Evolutionary conservation across 2,797 vertebrate genomes (phyloP).

Genomic region (Taeniopygia guttata): DNA sequence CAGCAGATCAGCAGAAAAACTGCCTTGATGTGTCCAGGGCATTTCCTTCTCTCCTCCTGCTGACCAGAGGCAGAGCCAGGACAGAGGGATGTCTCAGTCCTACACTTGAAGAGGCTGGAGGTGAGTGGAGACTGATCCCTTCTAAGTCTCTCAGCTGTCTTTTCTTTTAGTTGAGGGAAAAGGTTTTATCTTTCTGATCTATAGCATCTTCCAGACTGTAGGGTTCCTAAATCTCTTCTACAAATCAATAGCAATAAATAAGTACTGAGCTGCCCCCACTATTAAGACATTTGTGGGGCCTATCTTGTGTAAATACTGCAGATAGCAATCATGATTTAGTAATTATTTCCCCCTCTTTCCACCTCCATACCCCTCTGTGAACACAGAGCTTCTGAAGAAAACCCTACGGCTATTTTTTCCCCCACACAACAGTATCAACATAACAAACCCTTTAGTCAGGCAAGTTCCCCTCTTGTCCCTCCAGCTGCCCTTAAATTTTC

Average conservation of each 20-base stretch:
- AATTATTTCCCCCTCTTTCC: constrained; percentile 7
- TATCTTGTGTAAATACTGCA: not conserved
- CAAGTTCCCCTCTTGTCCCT: not conserved
- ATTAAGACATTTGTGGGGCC: constrained; percentile 33
- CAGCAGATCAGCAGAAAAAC: not conserved
- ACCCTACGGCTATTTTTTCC: constrained; percentile 23
- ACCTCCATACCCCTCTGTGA: constrained; percentile 7
- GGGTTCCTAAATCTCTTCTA: not conserved
- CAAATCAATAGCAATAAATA: not conserved
- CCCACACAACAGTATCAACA: not conserved
- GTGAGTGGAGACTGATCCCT: not conserved
- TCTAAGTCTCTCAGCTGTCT: not conserved
- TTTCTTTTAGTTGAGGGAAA: not conserved
- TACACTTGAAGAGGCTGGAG: not conserved
- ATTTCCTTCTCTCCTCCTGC: not conserved
- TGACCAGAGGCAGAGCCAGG: not conserved
- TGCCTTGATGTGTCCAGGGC: not conserved
- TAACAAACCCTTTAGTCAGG: constrained; percentile 1
- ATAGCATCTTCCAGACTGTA: not conserved
- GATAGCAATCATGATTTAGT: constrained; percentile 13
- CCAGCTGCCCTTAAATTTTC: constrained; percentile 44
- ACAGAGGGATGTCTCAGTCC: not conserved
- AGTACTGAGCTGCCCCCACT: not conserved
- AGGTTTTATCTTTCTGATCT: not conserved
- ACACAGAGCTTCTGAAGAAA: constrained; percentile 48